Evolutionary conservation across 2,113 vertebrate species (phyloP), one percentile per base, ranked within the genome.

Genomic region (Syngnathoides biaculeatus): DNA sequence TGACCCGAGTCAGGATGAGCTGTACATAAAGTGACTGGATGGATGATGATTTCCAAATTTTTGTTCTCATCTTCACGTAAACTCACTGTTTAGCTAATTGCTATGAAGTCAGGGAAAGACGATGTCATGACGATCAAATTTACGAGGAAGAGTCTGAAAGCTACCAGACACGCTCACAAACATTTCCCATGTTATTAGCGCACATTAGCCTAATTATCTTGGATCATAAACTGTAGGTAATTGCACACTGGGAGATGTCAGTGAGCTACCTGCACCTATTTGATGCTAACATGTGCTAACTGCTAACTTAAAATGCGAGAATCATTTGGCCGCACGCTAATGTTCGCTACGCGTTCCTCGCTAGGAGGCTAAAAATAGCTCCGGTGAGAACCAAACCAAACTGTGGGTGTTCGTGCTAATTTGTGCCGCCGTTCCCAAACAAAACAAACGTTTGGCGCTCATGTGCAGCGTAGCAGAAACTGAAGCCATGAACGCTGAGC

Each of bases 401-500:
- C 71, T 75, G 60, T 68, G 74, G 69, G 68, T 81, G 79, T 72
- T 71, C 69, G 52, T 58, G 72, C 62, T 40, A 68, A 74, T 62
- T 48, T 47, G 71, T 77, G 77, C 67, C 66, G 71, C 67, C 75
- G 71, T 73, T 84, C 83, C 79, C 76, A 78, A 89, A 84, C 75
- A 89, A 92, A 87, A 90, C 81, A 86, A 88, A 84, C 85, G 39
- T 87, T 89, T 85, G 85, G 78, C 88, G 84, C 67, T 69, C 80
- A 83, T n/a, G 81, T 65, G 87, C 88, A 89, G 84, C 81, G 75
- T 67, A 89, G 89, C 90, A 88, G 91, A 93, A 92, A 89, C 89
- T 87, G 75, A 83, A 85, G 84, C 84, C 78, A 86, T 89, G 88
- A 86, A 43, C 69, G 55, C 79, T 56, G 71, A 87, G 57, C 77